Conservation (phyloP, 2,888 invertebrate species). For the Brachyopa scutellaris region DNA sequence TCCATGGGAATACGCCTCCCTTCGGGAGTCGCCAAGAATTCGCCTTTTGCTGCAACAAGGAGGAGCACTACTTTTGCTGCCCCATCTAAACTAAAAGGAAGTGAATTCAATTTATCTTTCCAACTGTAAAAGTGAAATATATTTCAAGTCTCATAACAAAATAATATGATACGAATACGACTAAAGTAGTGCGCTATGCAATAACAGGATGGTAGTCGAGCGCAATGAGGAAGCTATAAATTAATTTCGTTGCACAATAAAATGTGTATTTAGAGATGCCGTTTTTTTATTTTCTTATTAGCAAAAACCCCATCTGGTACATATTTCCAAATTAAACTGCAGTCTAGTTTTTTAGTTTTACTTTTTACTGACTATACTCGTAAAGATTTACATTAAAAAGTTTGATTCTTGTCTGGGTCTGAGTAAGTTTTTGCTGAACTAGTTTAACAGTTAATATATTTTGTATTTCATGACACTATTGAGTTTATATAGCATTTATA, state of each 20-base stretch:
- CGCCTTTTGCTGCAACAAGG: not conserved
- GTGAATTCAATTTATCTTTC: constrained; percentile 58
- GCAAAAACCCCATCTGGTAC: no score
- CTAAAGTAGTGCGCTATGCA: not conserved
- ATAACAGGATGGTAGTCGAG: not conserved
- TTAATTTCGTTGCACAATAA: constrained; percentile 24
- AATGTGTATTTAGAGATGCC: not conserved
- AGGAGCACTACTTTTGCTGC: not conserved
- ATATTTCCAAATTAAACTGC: no score
- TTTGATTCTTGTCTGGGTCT: no score
- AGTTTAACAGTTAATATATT: no score
- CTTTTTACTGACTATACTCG: no score
- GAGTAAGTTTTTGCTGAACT: no score
- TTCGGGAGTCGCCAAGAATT: not conserved
- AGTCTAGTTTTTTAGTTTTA: no score
- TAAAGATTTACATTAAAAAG: no score
- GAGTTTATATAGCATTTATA: no score
- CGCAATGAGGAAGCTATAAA: constrained; percentile 27
- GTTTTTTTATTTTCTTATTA: not conserved
- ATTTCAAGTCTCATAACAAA: constrained; percentile 21
- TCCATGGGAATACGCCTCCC: constrained; percentile 15
- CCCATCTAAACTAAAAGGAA: constrained; percentile 8
- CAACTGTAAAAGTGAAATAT: constrained; percentile 39
- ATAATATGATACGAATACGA: constrained; percentile 25
- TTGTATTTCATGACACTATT: no score